Conservation (phyloP, 1,140 invertebrate genomes). For the Aphidius gifuensis region DNA sequence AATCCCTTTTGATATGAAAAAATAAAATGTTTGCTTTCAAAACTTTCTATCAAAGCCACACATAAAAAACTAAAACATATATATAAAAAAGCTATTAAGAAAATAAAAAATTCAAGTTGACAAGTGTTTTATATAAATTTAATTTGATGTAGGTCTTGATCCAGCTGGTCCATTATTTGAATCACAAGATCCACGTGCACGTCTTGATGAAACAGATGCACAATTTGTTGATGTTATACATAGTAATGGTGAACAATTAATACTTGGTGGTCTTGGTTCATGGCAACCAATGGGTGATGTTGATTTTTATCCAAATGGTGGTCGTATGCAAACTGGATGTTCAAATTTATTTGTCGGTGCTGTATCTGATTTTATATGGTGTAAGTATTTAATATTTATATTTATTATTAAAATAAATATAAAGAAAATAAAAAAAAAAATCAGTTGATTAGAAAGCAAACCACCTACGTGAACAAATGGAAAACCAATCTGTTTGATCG, state of each 20-base stretch:
- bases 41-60: background rate
- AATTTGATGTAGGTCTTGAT: conserved; percentile 67
- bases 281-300: conserved; percentile 87
- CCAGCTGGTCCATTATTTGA: conserved; percentile 88
- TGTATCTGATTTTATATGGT: conserved; percentile 86
- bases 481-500: conserved; percentile 31
- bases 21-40: conserved; percentile 1
- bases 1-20: too few relatives aligned
- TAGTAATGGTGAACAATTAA: conserved; percentile 85
- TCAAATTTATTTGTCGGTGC: conserved; percentile 82
- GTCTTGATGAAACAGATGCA: conserved; percentile 81
- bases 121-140: background rate
- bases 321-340: conserved; percentile 84
- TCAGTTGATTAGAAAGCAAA: conserved; percentile 44
- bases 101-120: background rate
- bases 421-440: conserved; percentile 1
- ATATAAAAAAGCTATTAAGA: background rate
- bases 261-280: conserved; percentile 78
- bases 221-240: conserved; percentile 94
- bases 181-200: conserved; percentile 74
- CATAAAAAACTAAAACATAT: background rate
- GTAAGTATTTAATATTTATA: conserved; percentile 56
- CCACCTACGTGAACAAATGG: conserved; percentile 32
- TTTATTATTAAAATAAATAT: too few relatives aligned
- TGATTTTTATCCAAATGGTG: conserved; percentile 90